Base-by-base conservation (phyloP, 2,888 invertebrate species). In the Agrotis segetum region DNA sequence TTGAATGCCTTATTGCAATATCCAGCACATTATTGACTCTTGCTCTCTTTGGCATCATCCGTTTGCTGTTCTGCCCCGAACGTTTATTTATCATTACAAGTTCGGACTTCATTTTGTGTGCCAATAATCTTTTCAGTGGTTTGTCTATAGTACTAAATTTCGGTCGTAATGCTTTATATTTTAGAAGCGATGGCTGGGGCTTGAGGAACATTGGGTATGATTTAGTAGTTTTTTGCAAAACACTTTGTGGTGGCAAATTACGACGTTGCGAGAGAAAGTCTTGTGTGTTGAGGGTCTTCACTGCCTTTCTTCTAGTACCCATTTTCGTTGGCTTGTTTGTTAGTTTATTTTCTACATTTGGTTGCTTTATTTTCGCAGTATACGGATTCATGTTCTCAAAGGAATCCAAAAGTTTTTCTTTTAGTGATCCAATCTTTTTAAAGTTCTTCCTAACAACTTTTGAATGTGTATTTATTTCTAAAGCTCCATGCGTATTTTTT, bases 181-280 rank as follows among this genome's bases (percentile, higher is more conserved):
- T 88, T 19, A 84, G 80, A 34, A 72, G 71, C 0, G 84, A 59
- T 34, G 76, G 78, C 1, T 66, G 67, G 1, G 80, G 67, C 21
- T 21, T 71, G 5, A 55, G 52, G n/a, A 63, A 50, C 29, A 24
- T 52, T 13, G 52, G 16, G 19, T 71, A 55, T n/a, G 67, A 67
- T 52, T 73, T 79, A 5, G 59, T 49, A 16, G 56, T 49, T 40
- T 77, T 69, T 66, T 65, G 77, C 5, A 72, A 56, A 16, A 79
- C 16, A 47, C 77, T 85, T 29, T 59, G 73, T 58, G 73, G 86
- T 55, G 81, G 84, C 14, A 77, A 58, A 50, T 83, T 75, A 17
- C 83, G 85, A 68, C 86, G 84, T 61, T 85, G 83, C 1, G 88
- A 86, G 50, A 90, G 88, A 61, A 92, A 91, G 52, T 91, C 88